Base-by-base conservation (phyloP, 2,888 invertebrate genomes). In the Latrodectus elegans region DNA sequence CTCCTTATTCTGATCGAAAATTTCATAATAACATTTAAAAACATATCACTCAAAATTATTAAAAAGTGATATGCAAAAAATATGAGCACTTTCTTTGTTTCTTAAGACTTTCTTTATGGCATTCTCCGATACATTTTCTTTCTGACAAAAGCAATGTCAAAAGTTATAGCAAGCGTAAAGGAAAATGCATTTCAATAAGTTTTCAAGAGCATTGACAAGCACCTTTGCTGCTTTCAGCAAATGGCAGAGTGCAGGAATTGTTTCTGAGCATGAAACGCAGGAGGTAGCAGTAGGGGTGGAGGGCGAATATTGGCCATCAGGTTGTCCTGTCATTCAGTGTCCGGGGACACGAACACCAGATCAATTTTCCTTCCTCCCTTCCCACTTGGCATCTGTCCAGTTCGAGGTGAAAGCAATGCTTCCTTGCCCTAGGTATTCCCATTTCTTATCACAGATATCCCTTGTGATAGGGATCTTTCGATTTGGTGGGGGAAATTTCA, bases 221-320 rank as follows among this genome's bases (percentile, higher is more conserved):
- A 71, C 49, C 78, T 60, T 55, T n/a, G 70, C 70, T 55, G 26
- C 38, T 14, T 55, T 14, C 11, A 55, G 55, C 15, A 22, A 22
- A 22, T 22, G 22, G 22, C 22, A 22, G 22, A 22, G 22, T 15
- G 55, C 12, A 55, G 15, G 15, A 15, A 55, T 55, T 55, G 55
- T 11, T 55, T 14, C 15, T 55, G 55, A 14, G 11, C 55, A 15
- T 55, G 15, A 55, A 15, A 11, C 2, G 11, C 55, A 15, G 15
- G 12, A 55, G 8, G 55, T 11, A 8, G 15, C 15, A 15, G 6
- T 3, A 15, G 55, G 2, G 14, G 11, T 1, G 60, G 60, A 15
- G n/a, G 6, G 4, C 73, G 76, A 81, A 81, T 81, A 81, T 81
- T 73, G 81, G 81, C 73, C 81, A 53, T 73, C 81, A 81, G 53